Conservation (phyloP, 2,113 vertebrate genomes). For the Nothobranchius furzeri region DNA sequence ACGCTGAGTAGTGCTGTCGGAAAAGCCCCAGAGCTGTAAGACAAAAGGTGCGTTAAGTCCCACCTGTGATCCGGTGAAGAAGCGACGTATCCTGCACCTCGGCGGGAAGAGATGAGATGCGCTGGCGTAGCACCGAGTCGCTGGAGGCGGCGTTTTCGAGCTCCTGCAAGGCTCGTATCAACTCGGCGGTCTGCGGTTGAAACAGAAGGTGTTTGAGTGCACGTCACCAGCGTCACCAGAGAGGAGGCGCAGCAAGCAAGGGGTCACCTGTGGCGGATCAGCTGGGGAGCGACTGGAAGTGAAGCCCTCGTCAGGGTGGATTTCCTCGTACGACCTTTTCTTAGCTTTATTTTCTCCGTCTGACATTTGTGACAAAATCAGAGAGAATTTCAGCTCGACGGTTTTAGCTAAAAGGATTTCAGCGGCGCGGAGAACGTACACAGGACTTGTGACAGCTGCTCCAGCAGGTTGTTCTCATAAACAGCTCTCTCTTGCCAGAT, state of each 20-base stretch:
- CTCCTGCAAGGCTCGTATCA: conserved; percentile 96
- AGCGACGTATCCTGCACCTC: conserved; percentile 96
- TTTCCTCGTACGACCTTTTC: conserved; percentile 92
- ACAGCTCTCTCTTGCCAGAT: conserved; percentile 99
- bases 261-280: conserved; percentile 91
- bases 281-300: conserved; percentile 87
- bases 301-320: conserved; percentile 88
- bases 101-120: conserved; percentile 92
- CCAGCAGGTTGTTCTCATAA: conserved; percentile 93
- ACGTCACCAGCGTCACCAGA: background rate
- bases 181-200: conserved; percentile 87
- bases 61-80: conserved; percentile 96
- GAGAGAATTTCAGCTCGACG: background rate
- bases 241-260: background rate
- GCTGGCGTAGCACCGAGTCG: conserved; percentile 92
- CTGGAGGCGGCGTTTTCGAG: conserved; percentile 95
- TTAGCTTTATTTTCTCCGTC: conserved; percentile 86
- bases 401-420: too few relatives aligned
- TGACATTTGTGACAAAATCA: conserved; percentile 29
- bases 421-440: conserved; percentile 79
- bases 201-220: background rate
- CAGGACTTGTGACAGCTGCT: conserved; percentile 91
- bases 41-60: conserved; percentile 22
- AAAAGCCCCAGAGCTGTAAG: too few relatives aligned
- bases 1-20: too few relatives aligned